Base-by-base conservation (phyloP, 2,113 vertebrate species). In the Cisticola juncidis region DNA sequence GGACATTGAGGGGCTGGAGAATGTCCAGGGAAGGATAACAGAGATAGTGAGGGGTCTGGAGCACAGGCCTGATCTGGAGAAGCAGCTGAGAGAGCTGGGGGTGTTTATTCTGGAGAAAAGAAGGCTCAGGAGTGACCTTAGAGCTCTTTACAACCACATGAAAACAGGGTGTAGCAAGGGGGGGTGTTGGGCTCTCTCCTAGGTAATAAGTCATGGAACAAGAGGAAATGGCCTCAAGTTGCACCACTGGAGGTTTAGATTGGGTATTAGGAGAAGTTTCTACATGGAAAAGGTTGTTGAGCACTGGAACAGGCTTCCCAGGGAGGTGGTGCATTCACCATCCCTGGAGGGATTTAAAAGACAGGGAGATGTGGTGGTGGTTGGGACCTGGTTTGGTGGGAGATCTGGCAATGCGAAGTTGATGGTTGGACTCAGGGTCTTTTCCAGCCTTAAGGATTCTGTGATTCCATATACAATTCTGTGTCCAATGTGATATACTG, bases 11-110 rank as follows among this genome's bases (percentile, higher is more conserved):
- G 1, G 1, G 4, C 23, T 71, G 48, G 28, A 71, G 19, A 8
- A 1, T 0, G 16, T 22, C 36, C 44, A 78, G 26, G 70, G 71
- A 77, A 36, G 36, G 38, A 3, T 1, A 45, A 0, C 0, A 0
- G 51, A 65, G 33, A 33, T 51, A 7, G 14, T 4, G 45, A 53
- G 65, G 14, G 28, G n/a, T 47, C 5, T 91, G 40, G 25, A 72
- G n/a, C 33, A 60, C n/a, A 47, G 6, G 12, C 2, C 8, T 38
- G 25, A 11, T 12, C n/a, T n/a, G n/a, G 1, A 58, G 38, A 24
- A 65, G 28, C 21, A 18, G 11, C 33, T 78, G 57, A 50, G 50
- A 12, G 53, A 66, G 53, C 33, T 72, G 45, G 25, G 45, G 29
- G 6, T 60, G 29, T 47, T 66, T 17, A 26, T 6, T 12, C 45